A percentile compares a stretch with the other conserved stretches of the same genome.
phyloP scores from a whole-genome alignment of 1,140 invertebrate species.

The Halictus rubicundus region DNA sequence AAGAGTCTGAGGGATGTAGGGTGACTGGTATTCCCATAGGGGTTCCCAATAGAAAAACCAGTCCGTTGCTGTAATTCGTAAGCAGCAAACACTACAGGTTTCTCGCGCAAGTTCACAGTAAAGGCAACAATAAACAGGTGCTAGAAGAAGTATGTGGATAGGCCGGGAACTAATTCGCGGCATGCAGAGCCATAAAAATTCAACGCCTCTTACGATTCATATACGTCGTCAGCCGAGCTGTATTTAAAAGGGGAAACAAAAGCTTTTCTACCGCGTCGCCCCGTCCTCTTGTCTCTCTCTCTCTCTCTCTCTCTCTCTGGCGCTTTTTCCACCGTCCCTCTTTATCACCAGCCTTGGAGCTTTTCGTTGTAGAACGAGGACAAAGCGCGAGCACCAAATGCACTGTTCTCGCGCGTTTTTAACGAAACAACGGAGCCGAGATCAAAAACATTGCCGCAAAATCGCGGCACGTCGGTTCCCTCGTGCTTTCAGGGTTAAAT shows the following conservation, averaged over 20 bases:
- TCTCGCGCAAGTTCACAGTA: neutral
- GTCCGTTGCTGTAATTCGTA: no score
- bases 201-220: constrained; percentile 69
- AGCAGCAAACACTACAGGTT: no score
- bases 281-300: neutral
- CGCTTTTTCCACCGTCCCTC: constrained; percentile 21
- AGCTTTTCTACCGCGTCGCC: constrained; percentile 43
- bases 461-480: constrained; percentile 18
- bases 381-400: constrained; percentile 39
- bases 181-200: constrained; percentile 71
- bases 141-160: neutral
- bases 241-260: constrained; percentile 69
- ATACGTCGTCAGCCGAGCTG: constrained; percentile 62
- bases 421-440: constrained; percentile 34
- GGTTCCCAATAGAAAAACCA: no score
- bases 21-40: no score
- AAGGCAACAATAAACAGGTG: constrained; percentile 7
- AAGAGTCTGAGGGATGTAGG: no score
- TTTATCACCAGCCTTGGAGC: constrained; percentile 7
- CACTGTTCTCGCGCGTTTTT: constrained; percentile 42
- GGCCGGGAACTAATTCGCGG: constrained; percentile 63
- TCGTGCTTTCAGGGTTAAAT: constrained; percentile 52
- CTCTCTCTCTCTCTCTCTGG: neutral
- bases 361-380: constrained; percentile 14
- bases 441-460: constrained; percentile 46